These are phyloP conservation scores for Semotilus atromaculatus DNA, from an alignment of 2,797 vertebrate genomes.

Conservation along the genomic window DNA sequence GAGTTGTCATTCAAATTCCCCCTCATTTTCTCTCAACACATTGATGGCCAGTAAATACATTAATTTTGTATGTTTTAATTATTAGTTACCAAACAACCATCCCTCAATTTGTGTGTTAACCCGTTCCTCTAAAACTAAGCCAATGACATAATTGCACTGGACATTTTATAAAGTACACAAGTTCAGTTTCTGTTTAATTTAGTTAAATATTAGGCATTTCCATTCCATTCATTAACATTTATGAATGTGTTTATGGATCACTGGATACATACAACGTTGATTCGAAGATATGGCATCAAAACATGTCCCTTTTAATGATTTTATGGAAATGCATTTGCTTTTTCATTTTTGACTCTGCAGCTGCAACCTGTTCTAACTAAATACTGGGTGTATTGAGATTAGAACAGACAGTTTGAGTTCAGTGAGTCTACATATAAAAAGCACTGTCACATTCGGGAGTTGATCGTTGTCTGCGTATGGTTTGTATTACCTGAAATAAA, in stretches of 20 bases:
- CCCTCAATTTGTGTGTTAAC: conserved; percentile 39
- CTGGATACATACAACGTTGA: not conserved
- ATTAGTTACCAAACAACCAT: conserved; percentile 48
- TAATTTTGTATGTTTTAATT: conserved; percentile 60
- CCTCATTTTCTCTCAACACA: conserved; percentile 53
- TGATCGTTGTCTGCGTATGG: conserved; percentile 55
- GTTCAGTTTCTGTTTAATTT: not conserved
- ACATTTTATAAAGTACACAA: not conserved
- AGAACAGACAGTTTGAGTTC: conserved; percentile 37
- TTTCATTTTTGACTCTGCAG: conserved; percentile 18
- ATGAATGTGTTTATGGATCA: conserved; percentile 1
- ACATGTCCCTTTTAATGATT: conserved; percentile 10
- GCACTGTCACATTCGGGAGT: conserved; percentile 47
- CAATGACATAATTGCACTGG: not conserved
- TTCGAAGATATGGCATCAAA: conserved; percentile 8
- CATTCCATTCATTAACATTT: conserved; percentile 31
- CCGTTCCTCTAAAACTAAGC: not conserved
- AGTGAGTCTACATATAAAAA: conserved; percentile 46
- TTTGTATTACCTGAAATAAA: conserved; percentile 66
- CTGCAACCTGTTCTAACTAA: conserved; percentile 46
- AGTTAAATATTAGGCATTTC: conserved; percentile 20
- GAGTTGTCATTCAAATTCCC: conserved; percentile 64
- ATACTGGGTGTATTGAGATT: conserved; percentile 24
- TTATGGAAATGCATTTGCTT: not conserved
- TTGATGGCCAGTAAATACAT: conserved; percentile 50